Percentiles rank a stretch among this genome's conserved stretches.
phyloP scores from a whole-genome alignment of 2,797 vertebrate species.

The Myotis pilosus region DNA sequence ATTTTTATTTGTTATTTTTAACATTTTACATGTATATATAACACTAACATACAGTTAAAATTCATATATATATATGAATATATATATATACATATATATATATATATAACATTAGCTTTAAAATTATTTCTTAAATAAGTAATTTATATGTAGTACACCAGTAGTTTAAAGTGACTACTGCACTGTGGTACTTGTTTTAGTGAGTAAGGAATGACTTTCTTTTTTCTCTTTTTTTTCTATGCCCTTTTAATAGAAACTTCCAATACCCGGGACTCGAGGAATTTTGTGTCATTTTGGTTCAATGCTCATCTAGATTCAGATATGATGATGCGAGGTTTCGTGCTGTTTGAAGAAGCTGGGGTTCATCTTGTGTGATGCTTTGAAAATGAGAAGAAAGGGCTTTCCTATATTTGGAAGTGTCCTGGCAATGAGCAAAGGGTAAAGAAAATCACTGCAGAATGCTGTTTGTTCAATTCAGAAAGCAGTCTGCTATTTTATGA shows the following conservation, averaged over 20 bases:
- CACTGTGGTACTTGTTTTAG: neutral
- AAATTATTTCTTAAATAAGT: neutral
- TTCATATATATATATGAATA: neutral
- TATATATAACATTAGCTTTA: neutral
- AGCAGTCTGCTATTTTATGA: constrained; percentile 68
- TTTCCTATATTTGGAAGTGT: constrained; percentile 71
- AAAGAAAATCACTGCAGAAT: constrained; percentile 65
- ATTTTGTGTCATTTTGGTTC: constrained; percentile 46
- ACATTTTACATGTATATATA: neutral
- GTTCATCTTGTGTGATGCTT: constrained; percentile 60
- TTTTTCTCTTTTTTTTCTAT: neutral
- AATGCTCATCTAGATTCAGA: constrained; percentile 34
- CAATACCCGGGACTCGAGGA: constrained; percentile 45
- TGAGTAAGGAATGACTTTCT: neutral
- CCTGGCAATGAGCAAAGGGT: constrained; percentile 64
- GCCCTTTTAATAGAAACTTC: constrained; percentile 21
- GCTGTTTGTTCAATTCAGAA: constrained; percentile 74
- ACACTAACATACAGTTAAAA: neutral
- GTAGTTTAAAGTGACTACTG: neutral
- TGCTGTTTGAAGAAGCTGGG: constrained; percentile 60
- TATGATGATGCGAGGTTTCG: constrained; percentile 36
- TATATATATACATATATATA: neutral
- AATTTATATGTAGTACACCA: neutral
- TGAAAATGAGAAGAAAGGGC: constrained; percentile 73
- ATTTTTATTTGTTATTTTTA: neutral